These are phyloP conservation scores for Schizopygopsis malacanthus DNA, from an alignment of 2,797 vertebrate genomes.

Conservation along the genomic window DNA sequence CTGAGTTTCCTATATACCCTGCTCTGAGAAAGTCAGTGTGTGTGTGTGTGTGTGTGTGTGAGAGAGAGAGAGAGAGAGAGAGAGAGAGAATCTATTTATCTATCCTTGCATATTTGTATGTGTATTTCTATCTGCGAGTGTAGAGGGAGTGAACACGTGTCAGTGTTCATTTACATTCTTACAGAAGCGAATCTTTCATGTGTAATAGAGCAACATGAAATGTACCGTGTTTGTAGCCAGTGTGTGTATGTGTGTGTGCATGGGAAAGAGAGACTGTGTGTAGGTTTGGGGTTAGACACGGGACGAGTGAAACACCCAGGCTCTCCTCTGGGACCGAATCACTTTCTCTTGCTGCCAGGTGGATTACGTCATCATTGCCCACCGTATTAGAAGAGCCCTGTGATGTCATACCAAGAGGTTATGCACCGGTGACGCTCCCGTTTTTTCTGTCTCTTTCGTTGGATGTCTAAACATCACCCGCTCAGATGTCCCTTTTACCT, in stretches of 20 bases:
- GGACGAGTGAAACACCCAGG: constrained; percentile 72
- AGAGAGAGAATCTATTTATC: not conserved
- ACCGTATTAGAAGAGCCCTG: constrained; percentile 79
- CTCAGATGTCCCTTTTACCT: constrained; percentile 64
- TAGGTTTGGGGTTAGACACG: constrained; percentile 71
- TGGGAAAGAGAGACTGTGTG: constrained; percentile 54
- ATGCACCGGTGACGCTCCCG: constrained; percentile 61
- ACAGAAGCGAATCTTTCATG: constrained; percentile 28
- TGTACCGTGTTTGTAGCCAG: constrained; percentile 44
- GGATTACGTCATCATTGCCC: constrained; percentile 74
- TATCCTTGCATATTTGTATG: constrained; percentile 32
- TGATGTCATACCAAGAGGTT: constrained; percentile 81
- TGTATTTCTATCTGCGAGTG: constrained; percentile 36
- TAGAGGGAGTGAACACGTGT: constrained; percentile 34
- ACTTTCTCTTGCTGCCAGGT: constrained; percentile 71
- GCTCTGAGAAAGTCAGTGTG: constrained; percentile 43
- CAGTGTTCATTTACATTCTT: constrained; percentile 42
- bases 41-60: constrained; percentile 8
- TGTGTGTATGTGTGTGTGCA: constrained; percentile 23
- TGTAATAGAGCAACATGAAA: constrained; percentile 40
- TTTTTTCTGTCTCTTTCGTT: constrained; percentile 16
- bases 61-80: not conserved
- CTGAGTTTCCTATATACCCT: constrained; percentile 57
- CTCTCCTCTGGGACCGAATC: constrained; percentile 71
- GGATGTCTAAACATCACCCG: not conserved